Evolutionary conservation across 1,140 invertebrate genomes (phyloP), one percentile per base, ranked within the genome.

Genomic region (Aradophagus sp.): DNA sequence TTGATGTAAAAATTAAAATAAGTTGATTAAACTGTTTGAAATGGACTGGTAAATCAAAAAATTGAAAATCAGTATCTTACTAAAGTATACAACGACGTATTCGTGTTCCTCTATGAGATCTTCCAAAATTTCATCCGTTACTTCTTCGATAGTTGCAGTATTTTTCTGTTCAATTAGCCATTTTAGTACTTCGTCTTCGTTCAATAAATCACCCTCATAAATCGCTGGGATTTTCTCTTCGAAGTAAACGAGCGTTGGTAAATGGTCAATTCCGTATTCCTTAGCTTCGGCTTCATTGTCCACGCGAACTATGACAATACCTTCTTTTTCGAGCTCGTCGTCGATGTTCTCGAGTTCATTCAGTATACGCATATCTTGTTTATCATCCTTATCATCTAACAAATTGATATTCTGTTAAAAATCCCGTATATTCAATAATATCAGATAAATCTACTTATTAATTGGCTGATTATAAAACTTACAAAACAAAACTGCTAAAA

Each of bases 11-110:
- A n/a, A n/a, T n/a, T n/a, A n/a, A n/a, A n/a, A n/a, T n/a, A n/a
- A n/a, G n/a, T n/a, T n/a, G n/a, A n/a, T n/a, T n/a, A n/a, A n/a
- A n/a, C n/a, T n/a, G n/a, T n/a, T n/a, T n/a, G n/a, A n/a, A n/a
- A n/a, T n/a, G n/a, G n/a, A n/a, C n/a, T n/a, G n/a, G n/a, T n/a
- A n/a, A n/a, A n/a, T n/a, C n/a, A n/a, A 10, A 63, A 47, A 45
- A 53, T 52, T 27, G 11, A 53, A 17, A 44, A 32, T 12, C 29
- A 41, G 15, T 47, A 27, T 50, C 90, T 89, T 84, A 92, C 95
- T 97, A 84, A 97, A 97, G 78, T 95, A 96, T 13, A 96, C 95
- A 13, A 95, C 95, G 10, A 97, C 94, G 82, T 97, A 97, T 89
- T 96, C 95, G 77, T 96, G 93, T 75, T 95, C 93, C 67, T 93